Base-by-base conservation (phyloP, 1,140 invertebrate species). In the Drosophila teissieri region DNA sequence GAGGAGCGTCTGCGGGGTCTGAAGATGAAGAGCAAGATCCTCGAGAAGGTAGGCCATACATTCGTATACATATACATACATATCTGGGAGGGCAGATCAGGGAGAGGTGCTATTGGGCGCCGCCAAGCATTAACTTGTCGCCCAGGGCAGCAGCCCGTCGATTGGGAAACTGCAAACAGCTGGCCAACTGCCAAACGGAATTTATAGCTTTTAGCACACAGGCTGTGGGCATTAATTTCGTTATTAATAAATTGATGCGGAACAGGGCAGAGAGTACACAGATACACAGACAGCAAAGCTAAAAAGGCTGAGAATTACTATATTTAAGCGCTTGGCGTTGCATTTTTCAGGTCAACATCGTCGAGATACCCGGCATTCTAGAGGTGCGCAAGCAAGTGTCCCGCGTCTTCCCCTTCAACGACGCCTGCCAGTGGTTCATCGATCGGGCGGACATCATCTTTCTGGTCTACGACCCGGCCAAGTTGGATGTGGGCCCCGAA, bases 361-460 rank as follows among this genome's bases (percentile, higher is more conserved):
- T 99, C 31, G 98, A 99, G 94, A 98, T 98, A 90, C 98, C 98
- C 54, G 98, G 98, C 61, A 98, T 99, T 81, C 93, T 98, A 72
- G 98, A 99, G 94, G 97, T 98, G 73, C 94, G 97, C 60, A 98
- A 98, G 92, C 97, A 98, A 94, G 96, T 98, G 15, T 98, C 98
- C 63, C 94, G 98, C 46, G 94, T 97, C 37, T 98, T 98, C 92
- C 97, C 97, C 44, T 98, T 98, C 92, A 98, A 98, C 88, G 98
- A 98, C 85, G 98, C 97, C 22, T 98, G 97, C 89, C 97, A 98
- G 92, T 99, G 98, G 98, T 98, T 94, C 85, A 98, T 98, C 85
- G 97, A 99, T 92, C 94, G 98, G 67, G 97, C 97, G 11, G 98
- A 98, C 92, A 96, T 98, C 58, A 98, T 99, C 91, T 98, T 98